These are phyloP conservation scores for Strigamia transsilvanica DNA, from an alignment of 2,888 invertebrate genomes.

Conservation along the genomic window DNA sequence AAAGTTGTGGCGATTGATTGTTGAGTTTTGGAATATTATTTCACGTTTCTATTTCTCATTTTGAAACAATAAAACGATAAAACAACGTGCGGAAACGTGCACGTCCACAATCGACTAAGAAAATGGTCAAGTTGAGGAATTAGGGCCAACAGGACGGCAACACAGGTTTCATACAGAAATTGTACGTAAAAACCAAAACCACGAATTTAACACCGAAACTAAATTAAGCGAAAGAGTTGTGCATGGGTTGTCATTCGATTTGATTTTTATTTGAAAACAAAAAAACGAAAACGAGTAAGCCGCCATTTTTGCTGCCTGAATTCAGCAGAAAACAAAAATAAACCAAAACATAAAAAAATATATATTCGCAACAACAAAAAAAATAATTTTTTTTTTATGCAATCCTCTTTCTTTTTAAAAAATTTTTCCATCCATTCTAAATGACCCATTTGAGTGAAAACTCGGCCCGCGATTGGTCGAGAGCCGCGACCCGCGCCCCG, in stretches of 20 bases:
- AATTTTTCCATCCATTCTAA: too few relatives aligned
- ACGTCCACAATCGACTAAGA: not conserved
- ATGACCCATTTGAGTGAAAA: too few relatives aligned
- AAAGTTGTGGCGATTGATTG: not conserved
- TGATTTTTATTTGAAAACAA: not conserved
- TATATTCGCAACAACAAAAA: too few relatives aligned
- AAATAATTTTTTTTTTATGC: too few relatives aligned
- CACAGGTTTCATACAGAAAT: conserved; percentile 35
- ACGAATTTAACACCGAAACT: not conserved
- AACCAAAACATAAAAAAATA: too few relatives aligned
- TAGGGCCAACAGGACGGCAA: conserved; percentile 32
- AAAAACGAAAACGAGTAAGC: not conserved
- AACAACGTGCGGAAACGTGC: not conserved
- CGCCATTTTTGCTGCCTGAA: not conserved
- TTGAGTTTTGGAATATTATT: not conserved
- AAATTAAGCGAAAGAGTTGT: not conserved
- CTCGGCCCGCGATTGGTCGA: too few relatives aligned
- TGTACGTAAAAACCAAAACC: conserved; percentile 1
- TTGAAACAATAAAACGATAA: not conserved
- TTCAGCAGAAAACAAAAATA: not conserved
- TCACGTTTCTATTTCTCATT: too few relatives aligned
- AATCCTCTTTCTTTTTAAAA: too few relatives aligned
- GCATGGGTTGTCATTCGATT: not conserved
- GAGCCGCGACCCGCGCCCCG: too few relatives aligned
- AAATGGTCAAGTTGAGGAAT: conserved; percentile 20